Evolutionary conservation across 2,113 vertebrate genomes (phyloP).

Genomic region (Hippotragus niger): DNA sequence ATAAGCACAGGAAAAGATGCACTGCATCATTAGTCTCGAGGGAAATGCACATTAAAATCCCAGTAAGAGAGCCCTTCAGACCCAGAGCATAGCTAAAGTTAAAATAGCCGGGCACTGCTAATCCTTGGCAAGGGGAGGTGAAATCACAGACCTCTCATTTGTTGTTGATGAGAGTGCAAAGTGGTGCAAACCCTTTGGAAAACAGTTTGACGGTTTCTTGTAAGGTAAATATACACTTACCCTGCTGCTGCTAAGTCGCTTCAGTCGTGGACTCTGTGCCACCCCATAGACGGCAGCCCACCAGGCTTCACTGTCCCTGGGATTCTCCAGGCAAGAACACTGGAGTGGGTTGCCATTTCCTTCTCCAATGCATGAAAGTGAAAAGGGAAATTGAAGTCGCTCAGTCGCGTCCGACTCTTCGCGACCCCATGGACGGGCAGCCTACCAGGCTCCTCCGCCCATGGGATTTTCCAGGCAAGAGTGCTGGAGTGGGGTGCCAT

Average conservation of each 20-base stretch:
- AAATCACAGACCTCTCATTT: no score
- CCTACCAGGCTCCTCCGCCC: no score
- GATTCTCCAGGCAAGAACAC: no score
- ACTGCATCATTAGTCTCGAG: not conserved
- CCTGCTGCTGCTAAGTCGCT: not conserved
- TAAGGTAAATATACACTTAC: not conserved
- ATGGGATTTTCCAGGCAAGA: no score
- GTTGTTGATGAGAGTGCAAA: rapidly evolving
- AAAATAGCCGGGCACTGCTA: not conserved
- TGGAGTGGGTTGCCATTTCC: no score
- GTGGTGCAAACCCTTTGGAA: not conserved
- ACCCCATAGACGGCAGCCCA: no score
- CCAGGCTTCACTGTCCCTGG: no score
- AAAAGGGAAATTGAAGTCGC: no score
- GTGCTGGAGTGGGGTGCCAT: no score
- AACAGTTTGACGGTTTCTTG: not conserved
- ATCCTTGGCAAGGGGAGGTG: rapidly evolving
- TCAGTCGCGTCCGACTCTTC: no score
- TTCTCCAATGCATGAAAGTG: no score
- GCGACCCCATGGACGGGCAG: no score
- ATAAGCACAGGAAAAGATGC: not conserved
- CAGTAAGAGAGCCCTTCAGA: not conserved
- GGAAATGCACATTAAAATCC: not conserved
- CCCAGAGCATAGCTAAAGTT: not conserved
- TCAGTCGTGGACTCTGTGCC: not conserved